Evolutionary conservation across 2,888 invertebrate genomes (phyloP).

Genomic region (Blomia tropicalis): DNA sequence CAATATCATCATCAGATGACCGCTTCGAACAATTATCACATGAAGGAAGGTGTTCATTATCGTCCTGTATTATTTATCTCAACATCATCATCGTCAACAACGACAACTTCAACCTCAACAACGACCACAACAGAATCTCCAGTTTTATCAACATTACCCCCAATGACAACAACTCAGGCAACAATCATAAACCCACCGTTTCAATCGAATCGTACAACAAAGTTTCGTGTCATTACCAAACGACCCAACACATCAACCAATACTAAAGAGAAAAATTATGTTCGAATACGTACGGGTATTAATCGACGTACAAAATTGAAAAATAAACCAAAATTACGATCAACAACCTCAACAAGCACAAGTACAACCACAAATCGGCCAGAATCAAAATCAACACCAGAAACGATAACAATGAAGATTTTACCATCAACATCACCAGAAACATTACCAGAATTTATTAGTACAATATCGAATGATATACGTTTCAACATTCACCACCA

Average conservation of each 20-base stretch:
- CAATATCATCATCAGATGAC: no score
- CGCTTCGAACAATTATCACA: neutral
- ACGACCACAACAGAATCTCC: neutral
- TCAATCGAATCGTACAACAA: no score
- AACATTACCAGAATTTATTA: neutral
- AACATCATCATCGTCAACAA: neutral
- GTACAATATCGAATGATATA: neutral
- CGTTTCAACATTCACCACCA: no score
- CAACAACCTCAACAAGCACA: neutral
- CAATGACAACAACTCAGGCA: neutral
- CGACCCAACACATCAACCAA: neutral
- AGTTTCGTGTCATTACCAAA: neutral
- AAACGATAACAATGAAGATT: neutral
- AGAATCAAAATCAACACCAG: conserved; percentile 1
- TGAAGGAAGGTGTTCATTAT: conserved; percentile 2
- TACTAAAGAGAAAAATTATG: neutral
- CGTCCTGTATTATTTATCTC: neutral
- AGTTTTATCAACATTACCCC: neutral
- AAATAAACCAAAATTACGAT: neutral
- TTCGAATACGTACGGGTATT: neutral
- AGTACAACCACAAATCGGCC: conserved; percentile 9
- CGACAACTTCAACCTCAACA: neutral
- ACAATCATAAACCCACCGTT: neutral
- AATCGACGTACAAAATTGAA: no score
- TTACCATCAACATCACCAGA: neutral